Percentiles rank a stretch among this genome's conserved stretches.
These are phyloP conservation scores for Plebejus anna DNA, from an alignment of 2,888 invertebrate genomes.

Conservation along the genomic window DNA sequence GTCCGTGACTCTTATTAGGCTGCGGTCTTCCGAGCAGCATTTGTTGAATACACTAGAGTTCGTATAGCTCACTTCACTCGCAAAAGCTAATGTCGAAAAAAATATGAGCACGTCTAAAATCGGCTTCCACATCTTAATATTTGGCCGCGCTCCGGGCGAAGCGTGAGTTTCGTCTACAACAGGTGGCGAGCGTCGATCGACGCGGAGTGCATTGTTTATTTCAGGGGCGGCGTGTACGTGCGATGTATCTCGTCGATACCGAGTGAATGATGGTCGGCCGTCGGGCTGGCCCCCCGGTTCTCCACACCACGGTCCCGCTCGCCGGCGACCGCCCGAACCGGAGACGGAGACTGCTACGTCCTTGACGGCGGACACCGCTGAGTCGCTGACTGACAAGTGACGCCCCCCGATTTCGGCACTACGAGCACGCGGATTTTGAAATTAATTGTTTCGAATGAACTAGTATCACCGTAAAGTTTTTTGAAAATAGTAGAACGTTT, in stretches of 20 bases:
- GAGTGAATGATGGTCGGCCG: constrained; percentile 45
- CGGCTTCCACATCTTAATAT: constrained; percentile 52
- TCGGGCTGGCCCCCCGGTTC: constrained; percentile 1
- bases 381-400: constrained; percentile 15
- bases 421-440: constrained; percentile 20
- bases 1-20: constrained; percentile 54
- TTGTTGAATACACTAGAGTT: constrained; percentile 55
- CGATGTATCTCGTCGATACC: constrained; percentile 52
- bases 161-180: constrained; percentile 49
- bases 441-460: constrained; percentile 23
- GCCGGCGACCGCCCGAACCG: constrained; percentile 39
- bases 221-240: constrained; percentile 46
- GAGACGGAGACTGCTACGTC: constrained; percentile 66
- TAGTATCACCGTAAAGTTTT: neutral
- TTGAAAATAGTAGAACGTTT: neutral
- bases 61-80: constrained; percentile 37
- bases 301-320: constrained; percentile 42
- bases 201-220: constrained; percentile 58
- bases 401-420: neutral
- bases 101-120: constrained; percentile 48
- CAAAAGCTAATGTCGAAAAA: constrained; percentile 40
- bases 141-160: constrained; percentile 31
- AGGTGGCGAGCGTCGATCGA: constrained; percentile 60
- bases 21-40: constrained; percentile 59
- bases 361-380: constrained; percentile 48